phyloP scores from a whole-genome alignment of 2,888 invertebrate species.

The Ormyrus labotus region DNA sequence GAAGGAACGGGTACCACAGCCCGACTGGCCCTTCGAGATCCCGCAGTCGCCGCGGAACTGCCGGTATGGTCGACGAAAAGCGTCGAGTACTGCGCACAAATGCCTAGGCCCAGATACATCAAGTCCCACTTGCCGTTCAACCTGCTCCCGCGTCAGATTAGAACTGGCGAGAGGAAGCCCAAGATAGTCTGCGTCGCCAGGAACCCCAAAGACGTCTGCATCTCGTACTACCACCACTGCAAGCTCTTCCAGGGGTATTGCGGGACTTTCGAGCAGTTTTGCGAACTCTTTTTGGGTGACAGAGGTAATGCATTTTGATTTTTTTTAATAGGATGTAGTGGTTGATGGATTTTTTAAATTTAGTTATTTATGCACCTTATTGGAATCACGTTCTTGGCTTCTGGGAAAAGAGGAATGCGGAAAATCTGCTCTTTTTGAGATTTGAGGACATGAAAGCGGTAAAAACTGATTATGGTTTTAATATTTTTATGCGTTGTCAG shows the following conservation, averaged over 20 bases:
- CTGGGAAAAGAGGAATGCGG: conserved; percentile 61
- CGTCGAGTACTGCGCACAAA: conserved; percentile 70
- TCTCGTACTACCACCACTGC: conserved; percentile 84
- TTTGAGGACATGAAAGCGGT: conserved; percentile 68
- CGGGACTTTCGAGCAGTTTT: conserved; percentile 79
- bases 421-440: conserved; percentile 64
- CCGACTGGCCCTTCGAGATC: not conserved
- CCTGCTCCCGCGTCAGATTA: conserved; percentile 78
- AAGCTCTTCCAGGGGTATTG: conserved; percentile 78
- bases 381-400: conserved; percentile 66
- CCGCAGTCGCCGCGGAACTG: not conserved
- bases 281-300: conserved; percentile 80
- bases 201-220: conserved; percentile 84
- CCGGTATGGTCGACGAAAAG: conserved; percentile 60
- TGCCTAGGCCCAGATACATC: conserved; percentile 78
- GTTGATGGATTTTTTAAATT: not conserved
- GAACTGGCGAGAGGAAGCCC: conserved; percentile 72
- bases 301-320: conserved; percentile 69
- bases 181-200: conserved; percentile 84
- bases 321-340: not conserved
- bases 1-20: conserved; percentile 1
- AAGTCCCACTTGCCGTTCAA: conserved; percentile 82
- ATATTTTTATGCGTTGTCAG: too few relatives aligned
- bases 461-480: too few relatives aligned
- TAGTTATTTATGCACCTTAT: conserved; percentile 64